Evolutionary conservation across 2,113 vertebrate species (phyloP), one percentile per base, ranked within the genome.

Genomic region (Dendropsophus ebraccatus): DNA sequence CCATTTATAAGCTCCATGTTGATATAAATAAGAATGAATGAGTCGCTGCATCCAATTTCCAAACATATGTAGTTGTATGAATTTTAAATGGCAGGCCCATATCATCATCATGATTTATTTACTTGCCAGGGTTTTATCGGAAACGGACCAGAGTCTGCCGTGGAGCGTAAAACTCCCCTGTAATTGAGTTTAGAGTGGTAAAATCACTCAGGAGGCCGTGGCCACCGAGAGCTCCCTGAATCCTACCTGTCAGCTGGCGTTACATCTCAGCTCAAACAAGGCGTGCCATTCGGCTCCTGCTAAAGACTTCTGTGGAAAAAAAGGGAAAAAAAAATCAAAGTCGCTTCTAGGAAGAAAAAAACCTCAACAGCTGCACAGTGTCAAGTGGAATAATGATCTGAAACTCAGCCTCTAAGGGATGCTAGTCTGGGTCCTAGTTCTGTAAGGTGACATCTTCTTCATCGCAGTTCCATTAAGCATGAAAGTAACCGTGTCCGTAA

Each of bases 221-320:
- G 96, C 96, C 95, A 96, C 90, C 91, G 97, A 98, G 97, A 96
- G 92, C 93, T 93, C 92, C 95, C 95, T 88, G 91, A 95, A 98
- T 97, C 95, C 96, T 94, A 95, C 95, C 95, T 99, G 97, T 97
- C 98, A 97, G 94, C 93, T 95, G 93, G 90, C 92, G 93, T 99
- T 98, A 98, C 91, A 96, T 98, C 97, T 97, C 93, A 92, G 89
- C 92, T 91, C 91, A 91, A 93, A 86, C 89, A 93, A 92, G 91
- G 89, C 92, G 11, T 92, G 92, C 87, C 91, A 90, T 90, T 88
- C 88, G 37, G 88, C 90, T 92, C 88, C 88, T 17, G 87, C 92
- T 91, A 92, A 94, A 95, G 92, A 94, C 90, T 93, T 89, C 88
- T 91, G 88, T 88, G 90, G 82, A 79, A 80, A 88, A 89, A 91